Conservation (phyloP, 1,140 invertebrate species). For the Drosophila aff. region DNA sequence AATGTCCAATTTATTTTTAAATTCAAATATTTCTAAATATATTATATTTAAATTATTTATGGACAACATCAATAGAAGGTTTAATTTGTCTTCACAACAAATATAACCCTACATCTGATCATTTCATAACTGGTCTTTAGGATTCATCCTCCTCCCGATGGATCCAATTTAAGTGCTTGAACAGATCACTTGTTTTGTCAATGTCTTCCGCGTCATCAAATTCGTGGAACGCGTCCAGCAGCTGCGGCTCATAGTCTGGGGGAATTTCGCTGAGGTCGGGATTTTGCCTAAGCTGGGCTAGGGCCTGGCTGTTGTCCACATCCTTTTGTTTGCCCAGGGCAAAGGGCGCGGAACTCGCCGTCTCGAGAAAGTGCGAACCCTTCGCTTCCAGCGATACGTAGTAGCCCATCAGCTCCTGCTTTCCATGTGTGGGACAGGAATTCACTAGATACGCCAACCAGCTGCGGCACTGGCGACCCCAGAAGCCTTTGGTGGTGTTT, state of each 20-base stretch:
- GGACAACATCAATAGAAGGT: background rate
- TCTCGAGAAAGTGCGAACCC: slow-evolving; percentile 87
- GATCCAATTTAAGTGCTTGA: slow-evolving; percentile 29
- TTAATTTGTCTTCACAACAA: background rate
- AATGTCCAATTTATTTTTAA: background rate
- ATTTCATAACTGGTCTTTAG: background rate
- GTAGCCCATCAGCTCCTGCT: slow-evolving; percentile 88
- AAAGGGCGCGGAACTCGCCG: slow-evolving; percentile 87
- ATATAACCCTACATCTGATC: too few species aligned
- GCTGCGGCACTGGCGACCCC: slow-evolving; percentile 88
- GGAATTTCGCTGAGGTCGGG: slow-evolving; percentile 34
- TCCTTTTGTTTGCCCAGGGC: slow-evolving; percentile 80
- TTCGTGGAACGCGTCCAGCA: slow-evolving; percentile 53
- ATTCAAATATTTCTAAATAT: too few species aligned
- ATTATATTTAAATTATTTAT: background rate
- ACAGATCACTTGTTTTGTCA: slow-evolving; percentile 22
- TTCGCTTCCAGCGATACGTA: slow-evolving; percentile 44
- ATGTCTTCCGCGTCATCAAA: slow-evolving; percentile 1
- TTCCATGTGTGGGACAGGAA: slow-evolving; percentile 85
- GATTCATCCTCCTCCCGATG: slow-evolving; percentile 45
- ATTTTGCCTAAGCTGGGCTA: slow-evolving; percentile 50
- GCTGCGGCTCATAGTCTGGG: slow-evolving; percentile 59
- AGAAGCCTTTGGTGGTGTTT: slow-evolving; percentile 88
- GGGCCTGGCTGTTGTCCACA: slow-evolving; percentile 49
- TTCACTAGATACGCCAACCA: slow-evolving; percentile 88